A percentile compares a stretch with the other conserved stretches of the same genome.
Conservation (phyloP, 2,113 vertebrate genomes). For the Hemiprocne comata region DNA sequence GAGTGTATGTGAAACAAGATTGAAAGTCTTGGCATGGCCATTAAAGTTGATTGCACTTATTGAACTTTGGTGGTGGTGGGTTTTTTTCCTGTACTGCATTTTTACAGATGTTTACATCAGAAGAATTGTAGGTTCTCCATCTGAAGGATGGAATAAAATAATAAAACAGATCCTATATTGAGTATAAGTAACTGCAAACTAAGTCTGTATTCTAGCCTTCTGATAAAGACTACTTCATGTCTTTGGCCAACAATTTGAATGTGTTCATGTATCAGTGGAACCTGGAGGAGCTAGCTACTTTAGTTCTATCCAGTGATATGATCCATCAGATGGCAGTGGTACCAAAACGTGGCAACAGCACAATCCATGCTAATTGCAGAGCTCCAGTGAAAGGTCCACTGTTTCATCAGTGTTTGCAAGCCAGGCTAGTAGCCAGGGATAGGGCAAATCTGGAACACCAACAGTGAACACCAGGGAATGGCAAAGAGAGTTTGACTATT, state of each 20-base stretch:
- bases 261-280: neutral
- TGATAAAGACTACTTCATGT: neutral
- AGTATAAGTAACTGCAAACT: neutral
- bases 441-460: neutral
- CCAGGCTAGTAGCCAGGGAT: neutral
- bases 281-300: neutral
- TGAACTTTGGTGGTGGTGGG: neutral
- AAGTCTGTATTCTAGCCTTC: neutral
- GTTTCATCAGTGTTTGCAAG: neutral
- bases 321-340: neutral
- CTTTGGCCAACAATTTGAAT: neutral
- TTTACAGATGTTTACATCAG: neutral
- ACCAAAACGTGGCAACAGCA: neutral
- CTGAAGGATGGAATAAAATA: neutral
- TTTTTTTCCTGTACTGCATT: neutral
- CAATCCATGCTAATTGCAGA: neutral
- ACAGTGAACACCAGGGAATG: neutral
- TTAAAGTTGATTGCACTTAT: neutral
- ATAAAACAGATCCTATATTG: neutral
- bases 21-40: neutral
- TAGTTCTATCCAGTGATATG: neutral
- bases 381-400: neutral
- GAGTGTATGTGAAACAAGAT: neutral
- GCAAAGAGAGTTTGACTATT: neutral
- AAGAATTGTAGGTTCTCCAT: neutral